phyloP scores from a whole-genome alignment of 1,140 invertebrate genomes.

The Copidosoma floridanum region DNA sequence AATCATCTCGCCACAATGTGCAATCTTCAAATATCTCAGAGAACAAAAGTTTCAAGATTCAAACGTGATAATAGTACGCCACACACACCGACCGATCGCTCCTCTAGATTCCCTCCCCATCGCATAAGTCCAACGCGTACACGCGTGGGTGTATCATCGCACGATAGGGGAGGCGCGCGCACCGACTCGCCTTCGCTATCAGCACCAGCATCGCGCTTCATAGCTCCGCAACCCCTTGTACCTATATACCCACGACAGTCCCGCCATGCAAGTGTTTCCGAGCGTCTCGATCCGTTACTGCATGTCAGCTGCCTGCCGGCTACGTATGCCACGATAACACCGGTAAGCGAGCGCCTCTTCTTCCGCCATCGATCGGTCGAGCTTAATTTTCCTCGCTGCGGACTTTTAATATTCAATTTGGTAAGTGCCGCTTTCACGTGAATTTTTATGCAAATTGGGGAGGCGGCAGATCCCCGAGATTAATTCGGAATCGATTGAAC shows the following conservation, averaged over 20 bases:
- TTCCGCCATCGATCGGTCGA: background rate
- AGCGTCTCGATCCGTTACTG: background rate
- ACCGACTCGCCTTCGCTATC: slow-evolving; percentile 35
- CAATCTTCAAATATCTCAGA: too few relatives aligned
- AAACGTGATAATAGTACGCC: too few relatives aligned
- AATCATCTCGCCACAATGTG: too few relatives aligned
- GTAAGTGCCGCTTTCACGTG: background rate
- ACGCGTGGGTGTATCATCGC: slow-evolving; percentile 28
- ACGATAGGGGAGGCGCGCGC: slow-evolving; percentile 19
- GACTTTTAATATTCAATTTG: slow-evolving; percentile 6
- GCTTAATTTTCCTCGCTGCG: slow-evolving; percentile 18
- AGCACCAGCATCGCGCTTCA: slow-evolving; percentile 49
- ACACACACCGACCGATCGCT: too few relatives aligned
- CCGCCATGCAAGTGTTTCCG: background rate
- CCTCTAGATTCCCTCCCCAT: too few relatives aligned
- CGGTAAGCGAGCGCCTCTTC: too few relatives aligned
- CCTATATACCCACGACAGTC: slow-evolving; percentile 27
- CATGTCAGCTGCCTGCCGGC: too few relatives aligned
- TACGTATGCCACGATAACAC: too few relatives aligned
- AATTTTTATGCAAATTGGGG: too few relatives aligned
- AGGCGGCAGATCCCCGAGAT: too few relatives aligned
- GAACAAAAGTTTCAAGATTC: too few relatives aligned
- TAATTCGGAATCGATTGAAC: too few relatives aligned
- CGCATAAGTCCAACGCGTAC: background rate
- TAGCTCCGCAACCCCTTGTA: slow-evolving; percentile 45